phyloP scores from a whole-genome alignment of 2,797 vertebrate genomes.

The Rhinogobio ventralis region DNA sequence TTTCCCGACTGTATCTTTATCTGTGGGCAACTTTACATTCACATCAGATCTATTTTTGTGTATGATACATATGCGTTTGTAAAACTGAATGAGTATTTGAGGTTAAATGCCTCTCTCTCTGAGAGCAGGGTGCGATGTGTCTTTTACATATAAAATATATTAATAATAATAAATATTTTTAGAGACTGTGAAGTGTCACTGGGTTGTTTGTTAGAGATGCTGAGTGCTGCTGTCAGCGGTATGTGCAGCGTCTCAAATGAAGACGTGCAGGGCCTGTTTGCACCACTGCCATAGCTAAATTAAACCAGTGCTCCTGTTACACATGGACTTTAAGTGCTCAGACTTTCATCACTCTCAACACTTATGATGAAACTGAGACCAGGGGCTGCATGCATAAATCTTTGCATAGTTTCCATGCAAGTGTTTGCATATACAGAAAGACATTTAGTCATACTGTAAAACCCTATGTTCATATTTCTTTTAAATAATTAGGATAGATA shows the following conservation, averaged over 20 bases:
- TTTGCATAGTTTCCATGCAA: slow-evolving; percentile 23
- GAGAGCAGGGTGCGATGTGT: slow-evolving; percentile 55
- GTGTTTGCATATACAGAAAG: slow-evolving; percentile 15
- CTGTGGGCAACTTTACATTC: slow-evolving; percentile 2
- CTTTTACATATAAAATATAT: slow-evolving; percentile 70
- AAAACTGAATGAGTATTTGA: slow-evolving; percentile 61
- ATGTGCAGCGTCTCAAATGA: slow-evolving; percentile 37
- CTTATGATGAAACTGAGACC: slow-evolving; percentile 25
- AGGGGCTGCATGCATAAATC: not conserved
- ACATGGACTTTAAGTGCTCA: slow-evolving; percentile 2
- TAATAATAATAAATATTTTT: slow-evolving; percentile 65
- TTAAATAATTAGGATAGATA: slow-evolving; percentile 3
- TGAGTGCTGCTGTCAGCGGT: slow-evolving; percentile 46
- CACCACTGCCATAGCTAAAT: slow-evolving; percentile 39
- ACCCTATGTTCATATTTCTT: not conserved
- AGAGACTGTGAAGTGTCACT: slow-evolving; percentile 51
- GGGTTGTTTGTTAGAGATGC: slow-evolving; percentile 51
- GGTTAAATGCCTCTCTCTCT: slow-evolving; percentile 59
- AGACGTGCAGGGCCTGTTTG: slow-evolving; percentile 43
- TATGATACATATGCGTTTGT: slow-evolving; percentile 57
- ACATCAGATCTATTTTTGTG: slow-evolving; percentile 57
- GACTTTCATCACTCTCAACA: slow-evolving; percentile 43
- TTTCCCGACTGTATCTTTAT: not conserved
- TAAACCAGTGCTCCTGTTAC: slow-evolving; percentile 47
- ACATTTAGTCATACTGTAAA: slow-evolving; percentile 7